Base-by-base conservation (phyloP, 2,113 vertebrate genomes). In the Manacus vitellinus region DNA sequence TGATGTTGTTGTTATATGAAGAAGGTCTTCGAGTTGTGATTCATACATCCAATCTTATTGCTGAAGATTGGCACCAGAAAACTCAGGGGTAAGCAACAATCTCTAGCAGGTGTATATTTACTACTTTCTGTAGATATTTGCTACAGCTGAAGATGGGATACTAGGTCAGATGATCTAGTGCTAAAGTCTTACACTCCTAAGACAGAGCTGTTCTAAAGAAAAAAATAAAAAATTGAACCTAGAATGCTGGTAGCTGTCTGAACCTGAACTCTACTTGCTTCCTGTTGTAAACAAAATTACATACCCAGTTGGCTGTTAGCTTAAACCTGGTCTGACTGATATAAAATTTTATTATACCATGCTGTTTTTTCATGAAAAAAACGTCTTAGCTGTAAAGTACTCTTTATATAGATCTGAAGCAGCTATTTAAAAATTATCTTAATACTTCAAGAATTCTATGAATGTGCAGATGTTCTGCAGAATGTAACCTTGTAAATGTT, bases 41-140 rank as follows among this genome's bases (percentile, higher is more conserved):
- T 79, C 98, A 99, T 91, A 99, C 99, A 14, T 99, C 99, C 68
- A 99, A 99, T 97, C 98, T 99, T 88, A 99, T 99, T 96, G 98
- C 95, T 77, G 99, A 97, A 2, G 99, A 99, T 95, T 99, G 99
- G 99, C 98, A 99, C 95, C 99, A 99, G 98, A 99, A 99, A 95
- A 99, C 99, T 54, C 99, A 99, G 88, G 99, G 99, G 99, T 99
- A 92, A 89, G 98, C 82, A 66, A 28, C 9, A 20, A 24, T 59
- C 15, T 35, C 3, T 21, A 28, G n/a, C 22, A n/a, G 9, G 16
- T 84, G 10, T 56, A 44, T 63, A 9, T 51, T 88, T 55, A 76
- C 10, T 70, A 17, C 6, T 81, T 74, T 43, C 20, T 3, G 2
- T 49, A 56, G 27, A 5, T 39, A 51, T 56, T 37, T 84, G 27